phyloP scores from a whole-genome alignment of 2,888 invertebrate genomes.

The Drosophila tanythrix region DNA sequence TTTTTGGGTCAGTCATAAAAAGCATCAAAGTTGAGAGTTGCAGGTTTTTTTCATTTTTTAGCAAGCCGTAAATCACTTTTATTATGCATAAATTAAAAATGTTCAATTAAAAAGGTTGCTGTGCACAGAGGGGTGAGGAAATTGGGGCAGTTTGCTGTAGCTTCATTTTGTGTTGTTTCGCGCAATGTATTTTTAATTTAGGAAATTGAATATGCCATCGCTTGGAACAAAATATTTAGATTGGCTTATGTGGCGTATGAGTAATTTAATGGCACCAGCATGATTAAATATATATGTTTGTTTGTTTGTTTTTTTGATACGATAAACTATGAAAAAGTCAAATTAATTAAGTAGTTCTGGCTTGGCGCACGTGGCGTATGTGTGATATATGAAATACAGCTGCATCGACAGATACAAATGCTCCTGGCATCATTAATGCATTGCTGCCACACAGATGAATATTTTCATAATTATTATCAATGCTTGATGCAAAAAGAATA shows the following conservation, averaged over 20 bases:
- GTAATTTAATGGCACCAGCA: background rate
- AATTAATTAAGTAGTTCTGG: constrained; percentile 9
- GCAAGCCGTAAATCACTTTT: constrained; percentile 68
- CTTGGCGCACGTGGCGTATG: constrained; percentile 12
- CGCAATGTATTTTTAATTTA: constrained; percentile 45
- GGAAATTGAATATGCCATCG: constrained; percentile 13
- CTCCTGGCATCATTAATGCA: constrained; percentile 33
- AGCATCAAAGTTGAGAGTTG: constrained; percentile 70
- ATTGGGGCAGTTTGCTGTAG: background rate
- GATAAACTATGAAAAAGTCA: background rate
- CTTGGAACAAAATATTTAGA: background rate
- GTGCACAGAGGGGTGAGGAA: constrained; percentile 1
- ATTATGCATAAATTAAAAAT: constrained; percentile 79
- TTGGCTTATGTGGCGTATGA: background rate
- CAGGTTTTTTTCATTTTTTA: constrained; percentile 50
- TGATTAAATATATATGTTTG: background rate
- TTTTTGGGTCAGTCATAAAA: constrained; percentile 69
- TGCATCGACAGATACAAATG: background rate
- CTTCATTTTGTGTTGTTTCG: constrained; percentile 15
- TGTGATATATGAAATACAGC: constrained; percentile 15
- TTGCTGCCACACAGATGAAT: constrained; percentile 38
- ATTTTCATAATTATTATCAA: constrained; percentile 43
- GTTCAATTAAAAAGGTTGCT: constrained; percentile 69
- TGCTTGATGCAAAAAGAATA: constrained; percentile 32
- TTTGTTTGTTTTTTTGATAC: background rate